These are phyloP conservation scores for cat (Felis catus) DNA, from an alignment of 2,113 vertebrate genomes.

Conservation along the genomic window F.catus_Fca126_mat1.0 CM031417.1:132575501-132576000, in stretches of 20 bases:
- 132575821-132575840: not conserved
- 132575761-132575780: not conserved
- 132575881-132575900: not conserved
- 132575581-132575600: slow-evolving; percentile 60
- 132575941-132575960: not conserved
- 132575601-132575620: slow-evolving; percentile 41
- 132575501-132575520: not conserved
- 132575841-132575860: not conserved
- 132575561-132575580: slow-evolving; percentile 45
- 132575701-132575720: not conserved
- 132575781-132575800: not conserved
- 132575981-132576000: not conserved
- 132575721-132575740: not conserved
- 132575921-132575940: fast-evolving
- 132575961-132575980: not conserved
- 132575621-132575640: slow-evolving; percentile 6
- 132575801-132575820: not conserved
- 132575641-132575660: not conserved
- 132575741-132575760: not conserved
- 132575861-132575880: not conserved
- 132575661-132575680: not conserved
- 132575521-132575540: not conserved
- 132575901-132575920: not conserved
- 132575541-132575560: not conserved
- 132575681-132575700: not conserved